Percentiles rank a stretch among this genome's conserved stretches.
These are phyloP conservation scores for Limnephilus rhombicus DNA, from an alignment of 2,888 invertebrate species.

Conservation along the genomic window DNA sequence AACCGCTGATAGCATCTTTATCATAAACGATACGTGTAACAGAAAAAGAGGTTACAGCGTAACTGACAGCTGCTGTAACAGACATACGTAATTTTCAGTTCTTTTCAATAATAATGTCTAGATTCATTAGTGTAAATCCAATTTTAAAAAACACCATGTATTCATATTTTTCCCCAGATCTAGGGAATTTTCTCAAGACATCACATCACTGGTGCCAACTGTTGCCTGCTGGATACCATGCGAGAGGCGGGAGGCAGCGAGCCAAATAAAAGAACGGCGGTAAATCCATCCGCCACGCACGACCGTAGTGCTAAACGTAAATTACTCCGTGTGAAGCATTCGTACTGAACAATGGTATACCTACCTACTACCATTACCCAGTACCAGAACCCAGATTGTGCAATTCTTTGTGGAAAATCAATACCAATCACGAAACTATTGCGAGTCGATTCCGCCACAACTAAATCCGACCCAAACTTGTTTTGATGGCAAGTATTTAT, in stretches of 20 bases:
- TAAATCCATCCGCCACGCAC: conserved; percentile 43
- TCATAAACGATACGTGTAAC: no score
- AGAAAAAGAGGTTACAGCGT: not conserved
- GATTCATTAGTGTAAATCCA: no score
- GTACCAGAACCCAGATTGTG: conserved; percentile 25
- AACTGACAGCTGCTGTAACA: no score
- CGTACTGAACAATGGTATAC: conserved; percentile 23
- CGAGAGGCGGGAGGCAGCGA: conserved; percentile 5
- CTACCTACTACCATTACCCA: not conserved
- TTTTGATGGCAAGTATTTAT: not conserved
- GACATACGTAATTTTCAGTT: no score
- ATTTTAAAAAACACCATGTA: no score
- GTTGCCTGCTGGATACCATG: not conserved
- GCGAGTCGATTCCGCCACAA: not conserved
- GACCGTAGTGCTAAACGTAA: conserved; percentile 18
- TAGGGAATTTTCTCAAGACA: not conserved
- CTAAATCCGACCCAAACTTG: not conserved
- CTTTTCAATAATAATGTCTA: no score
- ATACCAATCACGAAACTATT: conserved; percentile 6
- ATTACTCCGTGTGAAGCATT: conserved; percentile 19
- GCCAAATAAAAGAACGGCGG: not conserved
- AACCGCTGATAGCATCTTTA: not conserved
- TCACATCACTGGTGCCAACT: not conserved
- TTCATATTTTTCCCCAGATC: not conserved
- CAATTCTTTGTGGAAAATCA: conserved; percentile 20